These are phyloP conservation scores for Sialis fuliginosa DNA, from an alignment of 2,888 invertebrate genomes.

Conservation along the genomic window DNA sequence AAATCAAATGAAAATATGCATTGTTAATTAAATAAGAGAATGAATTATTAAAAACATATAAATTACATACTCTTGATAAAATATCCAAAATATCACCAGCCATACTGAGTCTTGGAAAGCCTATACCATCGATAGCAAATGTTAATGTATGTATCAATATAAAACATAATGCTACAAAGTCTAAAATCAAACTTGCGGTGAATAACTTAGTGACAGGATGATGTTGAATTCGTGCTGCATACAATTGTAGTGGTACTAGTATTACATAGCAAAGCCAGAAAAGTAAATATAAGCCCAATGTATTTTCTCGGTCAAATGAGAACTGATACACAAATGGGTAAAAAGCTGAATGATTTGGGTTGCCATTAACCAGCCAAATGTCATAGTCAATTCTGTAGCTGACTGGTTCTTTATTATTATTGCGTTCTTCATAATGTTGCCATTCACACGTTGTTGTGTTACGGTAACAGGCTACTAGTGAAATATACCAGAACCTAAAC, in stretches of 20 bases:
- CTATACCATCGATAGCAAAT: slow-evolving; percentile 81
- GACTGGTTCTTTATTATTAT: slow-evolving; percentile 8
- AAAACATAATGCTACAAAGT: slow-evolving; percentile 69
- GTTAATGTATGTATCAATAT: slow-evolving; percentile 78
- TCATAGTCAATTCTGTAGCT: slow-evolving; percentile 54
- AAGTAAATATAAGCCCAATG: slow-evolving; percentile 74
- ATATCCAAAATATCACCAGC: slow-evolving; percentile 87
- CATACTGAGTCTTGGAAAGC: slow-evolving; percentile 62
- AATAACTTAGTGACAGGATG: slow-evolving; percentile 85
- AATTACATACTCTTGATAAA: slow-evolving; percentile 58
- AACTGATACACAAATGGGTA: slow-evolving; percentile 88
- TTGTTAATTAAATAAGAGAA: slow-evolving; percentile 3
- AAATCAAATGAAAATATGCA: neutral
- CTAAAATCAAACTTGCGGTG: slow-evolving; percentile 69
- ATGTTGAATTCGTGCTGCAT: slow-evolving; percentile 73
- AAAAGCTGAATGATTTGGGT: slow-evolving; percentile 72
- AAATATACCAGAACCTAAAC: slow-evolving; percentile 85
- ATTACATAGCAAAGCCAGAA: slow-evolving; percentile 77
- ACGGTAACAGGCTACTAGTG: slow-evolving; percentile 81
- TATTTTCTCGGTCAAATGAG: slow-evolving; percentile 89
- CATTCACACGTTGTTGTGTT: slow-evolving; percentile 66
- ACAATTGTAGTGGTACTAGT: slow-evolving; percentile 75
- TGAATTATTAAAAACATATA: neutral
- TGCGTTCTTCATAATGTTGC: slow-evolving; percentile 48
- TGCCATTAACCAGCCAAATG: slow-evolving; percentile 92